Base-by-base conservation (phyloP, 2,888 invertebrate genomes). In the Asteroscopus sphinx region DNA sequence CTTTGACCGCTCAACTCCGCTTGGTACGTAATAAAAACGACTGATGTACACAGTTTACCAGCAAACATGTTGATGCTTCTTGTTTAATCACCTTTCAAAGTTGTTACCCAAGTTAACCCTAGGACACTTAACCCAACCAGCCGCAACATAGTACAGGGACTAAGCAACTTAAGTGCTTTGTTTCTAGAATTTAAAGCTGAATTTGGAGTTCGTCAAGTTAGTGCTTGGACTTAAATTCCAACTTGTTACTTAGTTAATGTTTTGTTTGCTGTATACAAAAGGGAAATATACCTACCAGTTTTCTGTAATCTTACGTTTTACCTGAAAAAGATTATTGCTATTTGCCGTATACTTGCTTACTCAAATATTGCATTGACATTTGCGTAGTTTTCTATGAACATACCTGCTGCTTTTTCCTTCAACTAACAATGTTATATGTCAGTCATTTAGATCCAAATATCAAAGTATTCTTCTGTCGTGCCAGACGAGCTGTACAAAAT, bases 11-110 rank as follows among this genome's bases (percentile, higher is more conserved):
- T 58, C 30, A 40, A 39, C 47, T 64, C 46, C 25, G 16, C 51
- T 60, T 36, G 21, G 46, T 64, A 51, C 63, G 65, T 66, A 67
- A 68, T 70, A 74, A 73, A 74, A 73, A 64, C 53, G 45, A 74
- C 51, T 71, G 68, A 71, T 68, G 53, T 57, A 46, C 53, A 57
- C 61, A 53, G 68, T 68, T 64, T 47, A 42, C 47, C 40, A 47
- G 54, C 64, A 71, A 73, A 61, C 64, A 73, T 73, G 64, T 76
- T 73, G 70, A 67, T 73, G 67, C 52, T 61, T 53, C 64, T 72
- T 74, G 69, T 73, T 74, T 76, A 74, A 76, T 76, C 73, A 73
- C 70, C 74, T 76, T 72, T 68, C 53, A 72, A 75, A 74, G 60
- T 64, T 59, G 59, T 37, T 57, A 48, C 56, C 53, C 40, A 69